Evolutionary conservation across 2,888 invertebrate genomes (phyloP), one percentile per base, ranked within the genome.

Genomic region (Helleia helle): DNA sequence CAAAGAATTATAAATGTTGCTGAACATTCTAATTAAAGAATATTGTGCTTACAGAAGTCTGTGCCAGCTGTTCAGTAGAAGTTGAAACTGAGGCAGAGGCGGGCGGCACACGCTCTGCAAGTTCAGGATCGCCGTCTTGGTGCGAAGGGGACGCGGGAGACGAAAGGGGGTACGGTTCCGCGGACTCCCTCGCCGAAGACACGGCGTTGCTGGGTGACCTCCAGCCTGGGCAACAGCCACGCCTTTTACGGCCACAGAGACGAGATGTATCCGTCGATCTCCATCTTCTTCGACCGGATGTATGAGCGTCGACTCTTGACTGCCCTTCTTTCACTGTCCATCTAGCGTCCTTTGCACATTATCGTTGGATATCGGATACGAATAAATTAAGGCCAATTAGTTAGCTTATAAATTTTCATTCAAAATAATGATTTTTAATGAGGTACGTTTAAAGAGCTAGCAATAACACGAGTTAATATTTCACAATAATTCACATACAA

Each of bases 141-240:
- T 86, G 87, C 48, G 88, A 88, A 44, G 87, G 86, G 29, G 86
- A 80, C 12, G 83, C 74, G 3, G 86, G 67, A 5, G 77, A 75
- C 47, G 79, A 77, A 58, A 69, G 77, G 22, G 87, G 86, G 30
- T 88, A 87, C 51, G 88, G 86, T 31, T 85, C 85, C 40, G 85
- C 75, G 1, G 86, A 86, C 62, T 85, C 86, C 37, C 65, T 80
- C 59, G 88, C 70, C 51, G 88, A 72, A 53, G 81, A 83, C 54
- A 71, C 83, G 4, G 83, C 83, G 36, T 60, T 83, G 47, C 69
- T 83, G 11, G 79, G 80, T 28, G 74, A 65, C 41, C 48, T 49
- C 65, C 48, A 45, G 36, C 46, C 55, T 12, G 61, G 62, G 31
- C 71, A 60, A 30, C 57, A 59, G 34, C 65, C 63, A 38, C 69